phyloP scores from a whole-genome alignment of 2,888 invertebrate species.

The Oasisia sp. region DNA sequence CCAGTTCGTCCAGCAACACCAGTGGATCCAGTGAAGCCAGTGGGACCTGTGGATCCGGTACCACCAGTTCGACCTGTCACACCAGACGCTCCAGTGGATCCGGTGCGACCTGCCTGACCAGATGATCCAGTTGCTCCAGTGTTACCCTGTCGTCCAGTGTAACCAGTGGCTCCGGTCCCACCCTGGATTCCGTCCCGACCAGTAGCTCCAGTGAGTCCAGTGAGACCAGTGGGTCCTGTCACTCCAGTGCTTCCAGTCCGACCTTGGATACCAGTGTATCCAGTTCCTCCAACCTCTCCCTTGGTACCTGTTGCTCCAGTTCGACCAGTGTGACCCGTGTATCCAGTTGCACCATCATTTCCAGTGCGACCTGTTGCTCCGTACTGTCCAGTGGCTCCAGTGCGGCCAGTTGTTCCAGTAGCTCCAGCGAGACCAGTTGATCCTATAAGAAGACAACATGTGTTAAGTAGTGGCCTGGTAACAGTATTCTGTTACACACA shows the following conservation, averaged over 20 bases:
- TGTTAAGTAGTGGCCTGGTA: background rate
- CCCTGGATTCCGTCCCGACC: slow-evolving; percentile 7
- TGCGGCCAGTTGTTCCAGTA: slow-evolving; percentile 30
- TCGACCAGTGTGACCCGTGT: slow-evolving; percentile 17
- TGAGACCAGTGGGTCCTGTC: background rate
- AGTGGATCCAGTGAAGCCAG: slow-evolving; percentile 29
- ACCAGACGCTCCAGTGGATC: slow-evolving; percentile 21
- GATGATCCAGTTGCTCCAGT: slow-evolving; percentile 22
- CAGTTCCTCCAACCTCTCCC: slow-evolving; percentile 6
- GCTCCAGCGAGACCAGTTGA: slow-evolving; percentile 31
- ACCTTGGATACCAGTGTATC: background rate
- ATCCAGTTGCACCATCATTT: background rate
- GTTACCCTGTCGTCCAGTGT: slow-evolving; percentile 18
- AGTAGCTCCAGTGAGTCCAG: background rate
- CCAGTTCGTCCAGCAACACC: slow-evolving; percentile 34
- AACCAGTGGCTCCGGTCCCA: background rate
- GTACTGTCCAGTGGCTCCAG: slow-evolving; percentile 23
- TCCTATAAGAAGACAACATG: slow-evolving; percentile 24
- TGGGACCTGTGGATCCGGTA: slow-evolving; percentile 29
- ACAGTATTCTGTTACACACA: too few relatives aligned
- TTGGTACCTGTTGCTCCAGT: slow-evolving; percentile 23
- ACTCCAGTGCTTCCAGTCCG: slow-evolving; percentile 6
- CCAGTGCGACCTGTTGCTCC: slow-evolving; percentile 20
- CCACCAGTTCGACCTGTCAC: slow-evolving; percentile 20
- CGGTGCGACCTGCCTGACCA: slow-evolving; percentile 19